Evolutionary conservation across 2,113 vertebrate species (phyloP).

Genomic region (Tachysurus vachellii): DNA sequence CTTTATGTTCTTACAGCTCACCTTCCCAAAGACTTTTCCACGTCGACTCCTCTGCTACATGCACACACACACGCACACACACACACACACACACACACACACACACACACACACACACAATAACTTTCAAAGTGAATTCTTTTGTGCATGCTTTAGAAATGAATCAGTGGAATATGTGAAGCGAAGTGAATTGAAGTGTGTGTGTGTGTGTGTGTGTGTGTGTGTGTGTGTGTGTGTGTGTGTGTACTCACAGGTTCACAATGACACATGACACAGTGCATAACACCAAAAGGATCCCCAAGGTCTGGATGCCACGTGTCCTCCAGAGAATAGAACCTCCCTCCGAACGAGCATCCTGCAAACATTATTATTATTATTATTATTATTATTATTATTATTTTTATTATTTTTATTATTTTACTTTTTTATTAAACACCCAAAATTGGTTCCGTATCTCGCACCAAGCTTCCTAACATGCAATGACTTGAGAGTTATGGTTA

Average conservation of each 20-base stretch:
- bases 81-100: constrained; percentile 23
- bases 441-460: background rate
- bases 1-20: constrained; percentile 91
- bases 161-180: constrained; percentile 22
- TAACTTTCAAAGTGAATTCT: background rate
- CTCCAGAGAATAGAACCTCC: constrained; percentile 84
- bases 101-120: constrained; percentile 35
- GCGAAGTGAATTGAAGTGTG: background rate
- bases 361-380: background rate
- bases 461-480: background rate
- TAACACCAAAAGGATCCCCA: constrained; percentile 92
- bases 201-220: constrained; percentile 10
- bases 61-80: constrained; percentile 24
- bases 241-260: constrained; percentile 84
- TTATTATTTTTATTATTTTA: background rate
- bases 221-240: background rate
- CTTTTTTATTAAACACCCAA: background rate
- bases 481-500: background rate
- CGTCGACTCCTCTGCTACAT: constrained; percentile 77
- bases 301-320: constrained; percentile 95
- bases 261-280: constrained; percentile 90
- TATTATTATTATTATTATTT: background rate
- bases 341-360: constrained; percentile 89
- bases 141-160: constrained; percentile 5
- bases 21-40: constrained; percentile 72